Conservation (phyloP, 2,113 vertebrate species). For the Vidua macroura region DNA sequence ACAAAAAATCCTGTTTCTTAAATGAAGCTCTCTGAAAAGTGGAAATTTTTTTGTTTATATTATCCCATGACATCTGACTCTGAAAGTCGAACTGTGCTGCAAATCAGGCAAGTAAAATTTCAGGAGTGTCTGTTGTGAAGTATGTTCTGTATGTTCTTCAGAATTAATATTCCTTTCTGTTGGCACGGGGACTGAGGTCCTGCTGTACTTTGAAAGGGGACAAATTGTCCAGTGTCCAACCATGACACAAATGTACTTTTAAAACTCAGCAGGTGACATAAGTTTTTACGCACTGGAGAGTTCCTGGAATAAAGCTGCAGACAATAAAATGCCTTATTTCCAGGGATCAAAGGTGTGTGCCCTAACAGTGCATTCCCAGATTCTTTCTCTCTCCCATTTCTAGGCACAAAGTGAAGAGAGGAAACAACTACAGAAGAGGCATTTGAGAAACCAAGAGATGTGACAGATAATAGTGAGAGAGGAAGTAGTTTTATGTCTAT, state of each 20-base stretch:
- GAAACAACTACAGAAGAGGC: neutral
- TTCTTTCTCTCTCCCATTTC: neutral
- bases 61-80: neutral
- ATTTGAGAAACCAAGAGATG: neutral
- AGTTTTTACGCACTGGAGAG: neutral
- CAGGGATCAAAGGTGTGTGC: neutral
- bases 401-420: neutral
- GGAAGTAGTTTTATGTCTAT: neutral
- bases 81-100: neutral
- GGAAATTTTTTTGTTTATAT: neutral
- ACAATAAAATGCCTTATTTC: neutral
- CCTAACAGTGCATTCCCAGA: neutral
- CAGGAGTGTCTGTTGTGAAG: neutral
- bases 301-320: neutral
- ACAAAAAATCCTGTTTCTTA: neutral
- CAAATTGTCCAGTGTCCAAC: no score
- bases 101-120: neutral
- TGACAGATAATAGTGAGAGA: neutral
- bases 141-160: neutral
- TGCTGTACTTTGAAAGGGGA: neutral
- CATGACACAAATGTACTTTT: neutral
- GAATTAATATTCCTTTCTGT: neutral
- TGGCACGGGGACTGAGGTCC: neutral
- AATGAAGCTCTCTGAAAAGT: neutral
- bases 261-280: neutral